Evolutionary conservation across 1,140 invertebrate species (phyloP), one percentile per base, ranked within the genome.

Genomic region (Bicyclus anynana): DNA sequence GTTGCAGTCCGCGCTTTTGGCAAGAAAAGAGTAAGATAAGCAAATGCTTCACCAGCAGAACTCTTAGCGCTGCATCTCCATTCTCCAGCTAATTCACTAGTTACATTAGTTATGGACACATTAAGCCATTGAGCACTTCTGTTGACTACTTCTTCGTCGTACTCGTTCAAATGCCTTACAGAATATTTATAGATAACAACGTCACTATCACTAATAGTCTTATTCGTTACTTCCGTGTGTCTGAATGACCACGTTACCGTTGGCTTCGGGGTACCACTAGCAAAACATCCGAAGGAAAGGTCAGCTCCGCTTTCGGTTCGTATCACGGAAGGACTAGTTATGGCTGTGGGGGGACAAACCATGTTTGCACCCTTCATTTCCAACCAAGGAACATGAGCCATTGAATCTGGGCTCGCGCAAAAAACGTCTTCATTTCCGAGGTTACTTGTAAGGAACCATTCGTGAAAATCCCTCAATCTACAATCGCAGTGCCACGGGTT

Each of bases 401-500:
- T 69, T 38, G 66, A 77, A 37, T 72, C 72, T 16, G 84, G 84
- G 13, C 78, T 78, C 29, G 62, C 46, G 40, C 84, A 87, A 50
- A 75, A 69, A 6, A 87, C 79, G 38, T 84, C 77, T 59, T 86
- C 84, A 51, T 77, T 87, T 2, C 78, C 84, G 26, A 86, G 62
- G 67, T 87, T 92, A 48, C 92, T 93, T 17, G 85, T 84, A 33
- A 95, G 88, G 71, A 95, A 92, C 95, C 95, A 97, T 27, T 92
- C 91, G 20, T 95, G 91, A 65, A 97, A 95, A 10, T 92, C 92
- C 59, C 94, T 92, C 47, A 97, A 78, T 55, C 93, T 91, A 82
- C 96, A 97, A 80, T 97, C 96, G 81, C 96, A 97, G 47, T 90
- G 91, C 96, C 96, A 97, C 10, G 93, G 94, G 76, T 97, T 97